Evolutionary conservation across 2,113 vertebrate species (phyloP).

Genomic region (Tragelaphus buxtoni): DNA sequence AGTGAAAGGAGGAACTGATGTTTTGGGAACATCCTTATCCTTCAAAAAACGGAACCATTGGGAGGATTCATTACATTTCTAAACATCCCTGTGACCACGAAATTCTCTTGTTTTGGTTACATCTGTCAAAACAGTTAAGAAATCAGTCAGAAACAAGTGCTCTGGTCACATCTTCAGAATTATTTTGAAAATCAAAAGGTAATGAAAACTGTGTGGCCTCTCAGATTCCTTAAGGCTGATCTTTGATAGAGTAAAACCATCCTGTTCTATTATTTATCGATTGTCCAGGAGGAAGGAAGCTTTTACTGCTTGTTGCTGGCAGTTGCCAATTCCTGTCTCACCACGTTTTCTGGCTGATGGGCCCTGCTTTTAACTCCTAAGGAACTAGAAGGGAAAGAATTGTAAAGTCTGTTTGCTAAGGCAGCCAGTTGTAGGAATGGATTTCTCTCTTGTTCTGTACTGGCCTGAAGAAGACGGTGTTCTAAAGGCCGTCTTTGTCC

Average conservation of each 20-base stretch:
- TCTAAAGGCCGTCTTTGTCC: not conserved
- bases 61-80: not conserved
- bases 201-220: not conserved
- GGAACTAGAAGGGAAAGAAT: not conserved
- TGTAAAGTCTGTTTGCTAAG: not conserved
- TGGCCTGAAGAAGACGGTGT: not conserved
- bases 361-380: not conserved
- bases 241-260: not conserved
- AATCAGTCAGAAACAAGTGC: not conserved
- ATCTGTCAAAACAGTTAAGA: not conserved
- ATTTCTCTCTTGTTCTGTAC: not conserved
- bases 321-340: not conserved
- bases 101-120: not conserved
- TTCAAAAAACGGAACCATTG: not conserved
- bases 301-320: not conserved
- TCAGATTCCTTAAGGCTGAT: not conserved
- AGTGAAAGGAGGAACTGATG: not conserved
- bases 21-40: not conserved
- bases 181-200: not conserved
- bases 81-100: not conserved
- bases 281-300: not conserved
- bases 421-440: not conserved
- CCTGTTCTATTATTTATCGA: not conserved
- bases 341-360: not conserved
- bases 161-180: not conserved